These are phyloP conservation scores for Drosophila ambigua DNA, from an alignment of 1,140 invertebrate genomes.

Conservation along the genomic window DNA sequence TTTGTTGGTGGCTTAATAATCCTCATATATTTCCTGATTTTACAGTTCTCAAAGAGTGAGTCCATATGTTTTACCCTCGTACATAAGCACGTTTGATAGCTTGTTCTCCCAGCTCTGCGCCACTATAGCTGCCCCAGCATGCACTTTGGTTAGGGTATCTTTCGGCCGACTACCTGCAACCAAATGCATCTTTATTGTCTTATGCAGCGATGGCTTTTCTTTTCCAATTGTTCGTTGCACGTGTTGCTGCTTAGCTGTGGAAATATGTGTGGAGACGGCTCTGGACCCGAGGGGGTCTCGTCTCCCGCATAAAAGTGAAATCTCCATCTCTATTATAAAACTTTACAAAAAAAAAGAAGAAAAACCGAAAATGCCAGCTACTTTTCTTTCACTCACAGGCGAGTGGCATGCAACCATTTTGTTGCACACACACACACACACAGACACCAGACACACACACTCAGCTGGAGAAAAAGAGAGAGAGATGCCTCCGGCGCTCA, in stretches of 20 bases:
- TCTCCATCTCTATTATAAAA: constrained; percentile 69
- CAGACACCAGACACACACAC: constrained; percentile 1
- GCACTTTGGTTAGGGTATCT: too few relatives aligned
- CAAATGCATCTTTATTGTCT: too few relatives aligned
- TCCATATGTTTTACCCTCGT: too few relatives aligned
- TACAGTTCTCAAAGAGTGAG: too few relatives aligned
- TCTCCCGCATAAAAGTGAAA: constrained; percentile 72
- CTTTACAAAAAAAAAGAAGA: constrained; percentile 16
- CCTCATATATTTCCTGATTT: too few relatives aligned
- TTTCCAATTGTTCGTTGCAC: constrained; percentile 35
- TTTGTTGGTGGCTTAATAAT: too few relatives aligned
- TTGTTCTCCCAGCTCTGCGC: too few relatives aligned
- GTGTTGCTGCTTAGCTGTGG: constrained; percentile 12
- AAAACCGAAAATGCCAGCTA: constrained; percentile 20
- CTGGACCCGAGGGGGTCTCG: constrained; percentile 4
- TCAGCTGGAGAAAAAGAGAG: background rate
- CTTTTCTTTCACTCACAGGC: constrained; percentile 48
- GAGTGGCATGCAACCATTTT: constrained; percentile 59
- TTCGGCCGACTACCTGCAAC: too few relatives aligned
- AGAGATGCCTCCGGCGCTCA: constrained; percentile 13
- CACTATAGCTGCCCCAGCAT: too few relatives aligned
- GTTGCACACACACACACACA: constrained; percentile 34
- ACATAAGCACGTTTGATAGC: too few relatives aligned
- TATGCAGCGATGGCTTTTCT: too few relatives aligned
- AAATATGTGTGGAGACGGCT: constrained; percentile 13